phyloP scores from a whole-genome alignment of 2,113 vertebrate genomes.

The Erythrocercus mccallii region DNA sequence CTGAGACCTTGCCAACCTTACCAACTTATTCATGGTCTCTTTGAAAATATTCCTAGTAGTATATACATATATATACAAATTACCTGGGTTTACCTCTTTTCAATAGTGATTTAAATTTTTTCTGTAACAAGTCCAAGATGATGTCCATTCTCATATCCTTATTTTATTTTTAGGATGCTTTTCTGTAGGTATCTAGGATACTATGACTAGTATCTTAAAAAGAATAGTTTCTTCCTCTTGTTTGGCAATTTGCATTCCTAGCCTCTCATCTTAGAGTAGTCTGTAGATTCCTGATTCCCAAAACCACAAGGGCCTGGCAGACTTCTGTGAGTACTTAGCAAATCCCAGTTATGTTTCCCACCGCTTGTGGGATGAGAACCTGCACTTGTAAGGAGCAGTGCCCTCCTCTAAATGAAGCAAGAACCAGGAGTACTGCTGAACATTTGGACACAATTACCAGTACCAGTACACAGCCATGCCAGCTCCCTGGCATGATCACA shows the following conservation, averaged over 20 bases:
- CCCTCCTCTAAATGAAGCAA: not conserved
- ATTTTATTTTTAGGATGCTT: not conserved
- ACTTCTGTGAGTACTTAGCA: not conserved
- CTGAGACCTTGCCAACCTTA: not conserved
- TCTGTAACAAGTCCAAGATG: not conserved
- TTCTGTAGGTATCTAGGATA: not conserved
- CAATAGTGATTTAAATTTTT: not conserved
- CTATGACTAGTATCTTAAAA: not conserved
- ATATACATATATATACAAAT: not conserved
- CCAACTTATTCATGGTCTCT: not conserved
- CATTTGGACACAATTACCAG: not conserved
- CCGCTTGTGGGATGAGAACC: rapidly evolving
- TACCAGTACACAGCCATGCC: not conserved
- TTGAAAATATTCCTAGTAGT: not conserved
- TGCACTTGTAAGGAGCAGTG: rapidly evolving
- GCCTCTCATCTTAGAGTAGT: not conserved
- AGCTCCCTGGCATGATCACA: not conserved
- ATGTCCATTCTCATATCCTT: not conserved
- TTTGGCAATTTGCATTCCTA: not conserved
- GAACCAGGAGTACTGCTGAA: not conserved
- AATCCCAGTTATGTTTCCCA: not conserved
- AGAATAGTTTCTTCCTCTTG: not conserved
- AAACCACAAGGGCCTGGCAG: not conserved
- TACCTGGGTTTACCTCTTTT: not conserved
- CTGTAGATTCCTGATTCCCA: not conserved